Conservation (phyloP, 2,888 invertebrate genomes). For the Labia minor region DNA sequence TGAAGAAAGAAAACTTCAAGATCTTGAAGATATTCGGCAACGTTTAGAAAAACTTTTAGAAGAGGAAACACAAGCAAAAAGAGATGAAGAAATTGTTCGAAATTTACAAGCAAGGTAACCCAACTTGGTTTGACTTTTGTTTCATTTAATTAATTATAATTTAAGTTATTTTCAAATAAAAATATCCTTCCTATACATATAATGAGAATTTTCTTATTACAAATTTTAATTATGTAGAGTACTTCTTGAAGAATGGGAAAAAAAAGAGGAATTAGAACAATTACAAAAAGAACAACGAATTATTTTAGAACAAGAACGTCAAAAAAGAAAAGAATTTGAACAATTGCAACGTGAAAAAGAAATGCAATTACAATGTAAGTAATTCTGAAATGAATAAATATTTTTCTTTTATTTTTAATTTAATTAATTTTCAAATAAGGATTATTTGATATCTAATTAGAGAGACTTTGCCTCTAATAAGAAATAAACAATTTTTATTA, state of each 20-base stretch:
- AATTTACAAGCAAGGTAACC: slow-evolving; percentile 35
- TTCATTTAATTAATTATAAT: neutral
- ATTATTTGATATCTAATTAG: no score
- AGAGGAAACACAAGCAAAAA: slow-evolving; percentile 73
- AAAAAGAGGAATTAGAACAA: slow-evolving; percentile 64
- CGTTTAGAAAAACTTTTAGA: slow-evolving; percentile 60
- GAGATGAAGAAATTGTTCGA: slow-evolving; percentile 67
- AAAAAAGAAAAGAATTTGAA: slow-evolving; percentile 65
- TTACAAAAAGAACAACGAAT: slow-evolving; percentile 66
- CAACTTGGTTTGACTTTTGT: slow-evolving; percentile 14
- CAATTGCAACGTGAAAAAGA: slow-evolving; percentile 59
- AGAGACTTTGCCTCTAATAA: no score
- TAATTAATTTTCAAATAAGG: slow-evolving; percentile 17
- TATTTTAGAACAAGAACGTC: slow-evolving; percentile 60
- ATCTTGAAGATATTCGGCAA: slow-evolving; percentile 57
- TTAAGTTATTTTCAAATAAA: no score
- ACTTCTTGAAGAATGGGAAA: slow-evolving; percentile 73
- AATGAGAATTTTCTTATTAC: no score
- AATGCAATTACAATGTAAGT: slow-evolving; percentile 48
- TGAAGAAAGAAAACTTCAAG: slow-evolving; percentile 60
- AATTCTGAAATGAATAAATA: neutral
- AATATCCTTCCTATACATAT: no score
- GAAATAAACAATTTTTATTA: no score
- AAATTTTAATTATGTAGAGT: slow-evolving; percentile 39
- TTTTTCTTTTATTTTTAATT: slow-evolving; percentile 18